Conservation (phyloP, 2,113 vertebrate genomes). For the Hypanus sabinus region DNA sequence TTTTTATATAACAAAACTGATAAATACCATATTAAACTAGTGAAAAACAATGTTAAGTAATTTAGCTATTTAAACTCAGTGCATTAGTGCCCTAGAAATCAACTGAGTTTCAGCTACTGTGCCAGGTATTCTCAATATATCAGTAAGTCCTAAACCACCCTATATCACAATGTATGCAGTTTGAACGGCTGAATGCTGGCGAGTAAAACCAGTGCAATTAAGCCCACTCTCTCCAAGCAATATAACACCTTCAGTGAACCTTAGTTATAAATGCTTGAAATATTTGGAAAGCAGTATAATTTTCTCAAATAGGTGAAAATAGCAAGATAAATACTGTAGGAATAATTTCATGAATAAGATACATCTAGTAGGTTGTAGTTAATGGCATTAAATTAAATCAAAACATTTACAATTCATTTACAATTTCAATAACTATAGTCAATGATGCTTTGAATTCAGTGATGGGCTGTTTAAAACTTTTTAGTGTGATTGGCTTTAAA, state of each 20-base stretch:
- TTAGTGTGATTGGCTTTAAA: slow-evolving; percentile 58
- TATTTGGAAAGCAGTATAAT: neutral
- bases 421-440: slow-evolving; percentile 42
- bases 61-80: no score
- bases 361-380: neutral
- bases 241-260: neutral
- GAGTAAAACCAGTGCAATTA: no score
- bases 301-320: neutral
- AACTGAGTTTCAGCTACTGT: no score
- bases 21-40: no score
- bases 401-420: slow-evolving; percentile 17
- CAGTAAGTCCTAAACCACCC: no score
- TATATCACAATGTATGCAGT: no score
- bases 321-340: neutral
- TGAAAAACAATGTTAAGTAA: no score
- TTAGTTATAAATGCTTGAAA: slow-evolving; percentile 15
- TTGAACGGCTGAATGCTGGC: no score
- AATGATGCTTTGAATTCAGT: slow-evolving; percentile 54
- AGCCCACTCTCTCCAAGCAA: neutral
- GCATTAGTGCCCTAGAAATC: no score
- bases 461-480: slow-evolving; percentile 52
- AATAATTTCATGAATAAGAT: slow-evolving; percentile 14
- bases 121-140: no score
- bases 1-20: no score
- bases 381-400: slow-evolving; percentile 26